Conservation (phyloP, 2,797 vertebrate species). For the Cottoperca gobio region DNA sequence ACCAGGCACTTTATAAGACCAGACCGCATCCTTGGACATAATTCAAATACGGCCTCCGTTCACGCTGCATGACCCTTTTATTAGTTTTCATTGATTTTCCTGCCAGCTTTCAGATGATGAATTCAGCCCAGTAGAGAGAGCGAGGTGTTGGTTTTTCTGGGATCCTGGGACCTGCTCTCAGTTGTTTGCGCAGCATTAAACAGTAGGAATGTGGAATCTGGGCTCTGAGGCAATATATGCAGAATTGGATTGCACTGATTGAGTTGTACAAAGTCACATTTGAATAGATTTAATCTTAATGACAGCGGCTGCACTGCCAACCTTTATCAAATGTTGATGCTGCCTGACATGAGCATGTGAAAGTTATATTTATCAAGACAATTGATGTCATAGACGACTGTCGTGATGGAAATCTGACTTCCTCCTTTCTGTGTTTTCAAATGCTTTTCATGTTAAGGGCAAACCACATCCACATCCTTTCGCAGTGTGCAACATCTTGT, state of each 20-base stretch:
- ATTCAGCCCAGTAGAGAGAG: slow-evolving; percentile 60
- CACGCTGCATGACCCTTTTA: slow-evolving; percentile 68
- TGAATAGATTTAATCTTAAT: slow-evolving; percentile 33
- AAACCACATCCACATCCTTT: slow-evolving; percentile 12
- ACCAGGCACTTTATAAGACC: slow-evolving; percentile 45
- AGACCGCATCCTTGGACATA: slow-evolving; percentile 59
- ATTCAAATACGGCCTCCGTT: slow-evolving; percentile 69
- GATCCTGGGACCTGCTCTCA: slow-evolving; percentile 38
- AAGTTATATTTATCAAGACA: not conserved
- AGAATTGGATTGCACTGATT: slow-evolving; percentile 54
- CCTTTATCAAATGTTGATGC: not conserved
- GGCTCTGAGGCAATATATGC: slow-evolving; percentile 35
- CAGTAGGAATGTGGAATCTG: slow-evolving; percentile 43
- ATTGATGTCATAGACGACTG: not conserved
- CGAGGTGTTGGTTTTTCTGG: slow-evolving; percentile 63
- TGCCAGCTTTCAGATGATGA: slow-evolving; percentile 69
- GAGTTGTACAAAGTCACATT: slow-evolving; percentile 32
- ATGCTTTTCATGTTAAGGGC: fast-evolving
- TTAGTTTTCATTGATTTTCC: slow-evolving; percentile 76
- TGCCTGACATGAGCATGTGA: not conserved
- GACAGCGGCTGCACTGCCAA: slow-evolving; percentile 3
- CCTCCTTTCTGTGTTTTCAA: not conserved
- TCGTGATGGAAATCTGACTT: not conserved
- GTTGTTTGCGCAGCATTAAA: slow-evolving; percentile 50
- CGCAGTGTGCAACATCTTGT: fast-evolving